Evolutionary conservation across 2,797 vertebrate genomes (phyloP), one percentile per base, ranked within the genome.

Genomic region (Sorex maritimensis): DNA sequence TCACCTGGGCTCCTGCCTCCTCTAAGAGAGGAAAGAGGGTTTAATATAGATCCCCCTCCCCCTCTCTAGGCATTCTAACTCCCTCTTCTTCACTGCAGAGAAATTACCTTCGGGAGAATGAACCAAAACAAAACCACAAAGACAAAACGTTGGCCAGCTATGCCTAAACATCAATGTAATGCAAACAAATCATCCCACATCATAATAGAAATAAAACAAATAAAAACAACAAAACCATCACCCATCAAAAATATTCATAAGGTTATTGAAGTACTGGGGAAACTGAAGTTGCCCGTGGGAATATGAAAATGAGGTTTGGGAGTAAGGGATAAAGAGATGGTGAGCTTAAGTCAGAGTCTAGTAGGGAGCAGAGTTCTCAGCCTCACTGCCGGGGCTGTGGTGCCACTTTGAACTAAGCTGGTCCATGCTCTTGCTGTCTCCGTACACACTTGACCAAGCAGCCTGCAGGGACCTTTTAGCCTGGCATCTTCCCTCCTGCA

Each of bases 181-280:
- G 88, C 44, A 81, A 46, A 82, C 24, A 90, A 61, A 61, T 52
- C 58, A 61, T 55, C 52, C 52, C 52, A 10, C 52, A 55, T 14
- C 13, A 61, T 61, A 21, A 19, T 61, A 19, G 6, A 23, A 21
- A 61, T 19, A 19, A 61, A 61, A 61, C 17, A 61, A 61, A 61
- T 61, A 61, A 61, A 61, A 21, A 61, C 15, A 61, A 61, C 6
- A 61, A 61, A 61, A 61, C 13, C 7, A 14, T 55, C 52, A 61
- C 21, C 15, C 19, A 61, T 61, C 58, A 61, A 23, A 61, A 61
- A 61, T 61, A 61, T 61, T 61, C 58, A 19, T 61, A 61, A 61
- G 58, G 74, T 91, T 67, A 92, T 90, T 88, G 81, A 84, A 93
- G 55, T 79, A 34, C 10, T 85, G 52, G 28, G 68, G 21, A 88